Evolutionary conservation across 2,113 vertebrate species (phyloP), one percentile per base, ranked within the genome.

Genomic region (Echinops telfairi): DNA sequence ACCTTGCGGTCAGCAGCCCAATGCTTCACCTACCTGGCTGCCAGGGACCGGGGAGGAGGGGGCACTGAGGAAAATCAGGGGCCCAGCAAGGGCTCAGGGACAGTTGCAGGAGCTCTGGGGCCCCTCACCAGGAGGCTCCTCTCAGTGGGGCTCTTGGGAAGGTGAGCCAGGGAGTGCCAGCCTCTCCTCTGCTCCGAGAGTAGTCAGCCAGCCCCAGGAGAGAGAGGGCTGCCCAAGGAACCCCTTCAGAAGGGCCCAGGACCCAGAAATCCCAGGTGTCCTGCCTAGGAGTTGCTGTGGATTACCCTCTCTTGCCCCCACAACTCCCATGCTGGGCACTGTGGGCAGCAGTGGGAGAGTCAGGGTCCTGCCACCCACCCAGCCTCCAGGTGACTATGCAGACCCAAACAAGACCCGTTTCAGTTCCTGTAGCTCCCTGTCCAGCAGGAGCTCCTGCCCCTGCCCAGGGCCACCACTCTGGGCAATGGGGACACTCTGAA

Each of bases 401-500:
- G 57, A 6, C 0, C 4, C 2, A 10, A 12, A 14, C 36, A 47
- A 47, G 70, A 33, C 17, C 40, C 11, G 4, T 20, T 36, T 25
- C 47, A 0, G 22, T 22, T 5, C 5, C 47, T 6, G n/a, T 7
- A 36, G 17, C 40, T 31, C 16, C 31, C 20, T 22, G 9, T 20
- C 9, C 31, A 31, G 43, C 83, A 87, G 57, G 73, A 0, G 3
- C 33, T 40, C 43, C 3, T 3, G 62, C 0, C 36, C 36, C 1
- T 62, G 29, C 84, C 71, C 3, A 23, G 86, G 86, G 27, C 64
- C 0, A 1, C 60, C 84, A 70, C 60, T 23, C 73, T 3, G 16
- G 19, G 25, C 95, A 88, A 95, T 9, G 29, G 87, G 81, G 89
- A 91, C 8, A n/a, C 12, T 75, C 80, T 89, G 77, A 94, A 90